phyloP scores from a whole-genome alignment of 2,797 vertebrate species.

The Pteronotus mesoamericanus region DNA sequence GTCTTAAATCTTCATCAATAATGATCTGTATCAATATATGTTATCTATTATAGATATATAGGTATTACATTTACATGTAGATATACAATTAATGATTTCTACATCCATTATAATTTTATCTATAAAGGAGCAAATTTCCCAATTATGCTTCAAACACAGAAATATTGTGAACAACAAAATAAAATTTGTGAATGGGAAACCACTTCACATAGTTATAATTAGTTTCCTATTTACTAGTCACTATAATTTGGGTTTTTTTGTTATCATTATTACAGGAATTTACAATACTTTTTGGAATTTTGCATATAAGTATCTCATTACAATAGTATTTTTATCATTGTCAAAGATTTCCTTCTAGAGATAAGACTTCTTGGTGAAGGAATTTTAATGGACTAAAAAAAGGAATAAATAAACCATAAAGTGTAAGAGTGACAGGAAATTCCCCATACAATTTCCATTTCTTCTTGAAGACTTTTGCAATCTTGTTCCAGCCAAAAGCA shows the following conservation, averaged over 20 bases:
- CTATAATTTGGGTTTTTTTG: not conserved
- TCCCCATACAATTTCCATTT: conserved; percentile 27
- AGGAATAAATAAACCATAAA: conserved; percentile 30
- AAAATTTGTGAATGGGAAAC: not conserved
- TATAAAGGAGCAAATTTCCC: not conserved
- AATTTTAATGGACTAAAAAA: not conserved
- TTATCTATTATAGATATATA: not conserved
- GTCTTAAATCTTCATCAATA: not conserved
- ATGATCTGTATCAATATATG: not conserved
- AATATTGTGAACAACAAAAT: not conserved
- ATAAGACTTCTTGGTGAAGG: not conserved
- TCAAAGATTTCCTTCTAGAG: conserved; percentile 41
- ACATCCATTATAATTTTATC: not conserved
- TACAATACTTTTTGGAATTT: not conserved
- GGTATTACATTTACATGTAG: not conserved
- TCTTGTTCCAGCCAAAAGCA: conserved; percentile 48
- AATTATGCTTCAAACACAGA: not conserved
- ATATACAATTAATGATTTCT: not conserved
- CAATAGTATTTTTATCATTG: not conserved
- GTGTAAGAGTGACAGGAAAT: conserved; percentile 7
- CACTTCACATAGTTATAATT: not conserved
- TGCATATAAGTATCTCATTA: not conserved
- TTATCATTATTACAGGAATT: conserved; percentile 7
- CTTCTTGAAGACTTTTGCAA: conserved; percentile 41
- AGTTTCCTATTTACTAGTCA: not conserved